Conservation (phyloP, 2,797 vertebrate genomes). For the Gymnoscopelus braueri region DNA sequence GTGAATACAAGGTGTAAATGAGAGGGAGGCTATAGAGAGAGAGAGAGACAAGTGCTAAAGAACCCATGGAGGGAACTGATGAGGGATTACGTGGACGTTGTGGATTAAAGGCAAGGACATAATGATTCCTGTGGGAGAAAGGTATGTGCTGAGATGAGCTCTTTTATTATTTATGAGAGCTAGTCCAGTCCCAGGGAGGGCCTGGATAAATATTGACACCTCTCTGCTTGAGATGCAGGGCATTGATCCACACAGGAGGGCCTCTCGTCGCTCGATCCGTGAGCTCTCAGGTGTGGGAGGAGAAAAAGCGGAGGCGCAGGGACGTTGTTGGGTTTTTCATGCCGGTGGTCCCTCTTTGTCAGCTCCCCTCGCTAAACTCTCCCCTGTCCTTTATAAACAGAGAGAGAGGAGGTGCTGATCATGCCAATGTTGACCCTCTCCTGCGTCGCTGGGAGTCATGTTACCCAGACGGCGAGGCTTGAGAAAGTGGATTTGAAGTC, state of each 20-base stretch:
- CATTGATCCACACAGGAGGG: slow-evolving; percentile 70
- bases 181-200: slow-evolving; percentile 75
- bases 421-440: slow-evolving; percentile 15
- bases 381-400: slow-evolving; percentile 38
- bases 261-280: slow-evolving; percentile 79
- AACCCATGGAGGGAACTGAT: slow-evolving; percentile 56
- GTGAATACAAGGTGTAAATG: slow-evolving; percentile 58
- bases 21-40: slow-evolving; percentile 27
- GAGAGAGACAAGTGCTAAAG: slow-evolving; percentile 20
- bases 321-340: slow-evolving; percentile 28
- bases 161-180: slow-evolving; percentile 68
- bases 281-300: slow-evolving; percentile 76
- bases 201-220: slow-evolving; percentile 81
- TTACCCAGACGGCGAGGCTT: slow-evolving; percentile 53
- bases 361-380: neutral
- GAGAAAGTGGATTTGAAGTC: slow-evolving; percentile 53
- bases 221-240: slow-evolving; percentile 69
- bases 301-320: slow-evolving; percentile 59
- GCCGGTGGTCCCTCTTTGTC: slow-evolving; percentile 63
- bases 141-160: slow-evolving; percentile 80
- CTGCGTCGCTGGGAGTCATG: slow-evolving; percentile 65
- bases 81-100: slow-evolving; percentile 65
- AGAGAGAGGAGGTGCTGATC: slow-evolving; percentile 32
- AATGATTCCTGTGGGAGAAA: slow-evolving; percentile 74
- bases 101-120: slow-evolving; percentile 74